These are phyloP conservation scores for Mus caroli DNA, from an alignment of 2,797 vertebrate genomes.

Conservation along the genomic window DNA sequence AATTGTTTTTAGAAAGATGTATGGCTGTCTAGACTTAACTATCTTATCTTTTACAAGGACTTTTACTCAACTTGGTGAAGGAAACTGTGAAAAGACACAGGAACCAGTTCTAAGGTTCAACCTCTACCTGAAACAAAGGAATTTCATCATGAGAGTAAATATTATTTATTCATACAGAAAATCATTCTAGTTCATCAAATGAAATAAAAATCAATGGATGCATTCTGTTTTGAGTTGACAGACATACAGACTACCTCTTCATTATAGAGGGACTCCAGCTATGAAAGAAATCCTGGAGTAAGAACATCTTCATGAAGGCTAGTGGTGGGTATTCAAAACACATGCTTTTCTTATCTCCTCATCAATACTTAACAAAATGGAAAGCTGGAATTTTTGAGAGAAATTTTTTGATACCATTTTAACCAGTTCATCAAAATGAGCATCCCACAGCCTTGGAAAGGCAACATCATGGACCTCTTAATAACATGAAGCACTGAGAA, in stretches of 20 bases:
- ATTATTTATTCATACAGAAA: not conserved
- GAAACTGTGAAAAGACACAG: not conserved
- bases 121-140: not conserved
- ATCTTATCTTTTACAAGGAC: not conserved
- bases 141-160: slow-evolving; percentile 20
- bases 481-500: not conserved
- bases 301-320: not conserved
- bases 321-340: not conserved
- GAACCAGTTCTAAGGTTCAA: not conserved
- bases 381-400: not conserved
- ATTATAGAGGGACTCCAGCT: not conserved
- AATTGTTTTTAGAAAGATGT: not conserved
- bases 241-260: not conserved
- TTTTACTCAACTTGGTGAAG: not conserved
- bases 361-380: not conserved
- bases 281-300: not conserved
- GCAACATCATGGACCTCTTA: not conserved
- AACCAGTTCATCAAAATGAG: not conserved
- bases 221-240: not conserved
- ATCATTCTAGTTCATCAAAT: not conserved
- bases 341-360: not conserved
- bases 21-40: not conserved
- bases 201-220: not conserved
- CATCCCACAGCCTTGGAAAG: not conserved
- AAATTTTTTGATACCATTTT: not conserved